These are phyloP conservation scores for Panzeria rudis DNA, from an alignment of 2,888 invertebrate species.

Conservation along the genomic window DNA sequence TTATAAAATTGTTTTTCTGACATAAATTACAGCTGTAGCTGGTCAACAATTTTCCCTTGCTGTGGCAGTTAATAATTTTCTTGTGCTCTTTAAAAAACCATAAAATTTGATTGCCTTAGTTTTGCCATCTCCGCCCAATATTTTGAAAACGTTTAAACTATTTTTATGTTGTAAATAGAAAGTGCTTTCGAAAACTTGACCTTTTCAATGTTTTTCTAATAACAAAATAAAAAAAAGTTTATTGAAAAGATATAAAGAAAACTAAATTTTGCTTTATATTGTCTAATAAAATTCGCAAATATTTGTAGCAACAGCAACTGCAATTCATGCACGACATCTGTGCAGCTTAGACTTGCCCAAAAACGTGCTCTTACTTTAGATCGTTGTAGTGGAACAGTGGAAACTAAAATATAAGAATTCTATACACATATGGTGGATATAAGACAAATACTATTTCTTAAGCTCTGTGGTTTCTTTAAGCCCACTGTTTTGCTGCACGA, in stretches of 20 bases:
- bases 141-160: conserved; percentile 44
- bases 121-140: conserved; percentile 58
- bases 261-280: conserved; percentile 34
- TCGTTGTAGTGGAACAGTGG: conserved; percentile 7
- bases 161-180: conserved; percentile 61
- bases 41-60: conserved; percentile 12
- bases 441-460: background rate
- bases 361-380: conserved; percentile 64
- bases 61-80: background rate
- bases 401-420: background rate
- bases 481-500: conserved; percentile 35
- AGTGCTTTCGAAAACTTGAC: conserved; percentile 71
- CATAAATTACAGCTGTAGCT: conserved; percentile 38
- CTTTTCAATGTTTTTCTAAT: conserved; percentile 31
- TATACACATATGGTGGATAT: no score
- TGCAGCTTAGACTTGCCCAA: conserved; percentile 4
- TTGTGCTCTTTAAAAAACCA: conserved; percentile 59
- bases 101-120: conserved; percentile 66
- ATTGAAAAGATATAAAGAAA: background rate
- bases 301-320: conserved; percentile 12
- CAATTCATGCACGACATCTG: conserved; percentile 46
- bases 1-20: conserved; percentile 23
- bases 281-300: conserved; percentile 13
- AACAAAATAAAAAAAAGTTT: background rate
- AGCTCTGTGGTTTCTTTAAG: no score